These are phyloP conservation scores for Paraescarpia echinospica DNA, from an alignment of 1,140 invertebrate genomes.

Conservation along the genomic window DNA sequence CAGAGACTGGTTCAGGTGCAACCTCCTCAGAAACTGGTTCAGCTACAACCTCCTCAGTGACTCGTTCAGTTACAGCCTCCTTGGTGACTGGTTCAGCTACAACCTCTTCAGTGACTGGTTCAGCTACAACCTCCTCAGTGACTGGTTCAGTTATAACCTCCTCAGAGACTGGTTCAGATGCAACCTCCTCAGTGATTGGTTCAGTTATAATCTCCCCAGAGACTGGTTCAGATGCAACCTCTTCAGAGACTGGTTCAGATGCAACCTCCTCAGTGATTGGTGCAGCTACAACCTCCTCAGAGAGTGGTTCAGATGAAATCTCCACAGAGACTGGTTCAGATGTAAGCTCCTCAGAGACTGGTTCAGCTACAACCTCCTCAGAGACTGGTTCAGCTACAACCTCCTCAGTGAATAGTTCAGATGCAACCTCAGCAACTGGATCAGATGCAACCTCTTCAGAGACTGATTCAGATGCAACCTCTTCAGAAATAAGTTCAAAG, in stretches of 20 bases:
- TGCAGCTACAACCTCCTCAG: background rate
- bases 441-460: slow-evolving; percentile 19
- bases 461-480: background rate
- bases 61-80: no score
- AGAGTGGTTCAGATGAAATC: background rate
- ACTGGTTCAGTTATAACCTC: background rate
- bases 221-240: background rate
- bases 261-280: background rate
- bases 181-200: background rate
- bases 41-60: no score
- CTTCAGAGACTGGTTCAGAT: background rate
- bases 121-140: background rate
- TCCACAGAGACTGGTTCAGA: background rate
- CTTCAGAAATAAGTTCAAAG: background rate
- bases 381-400: background rate
- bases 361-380: background rate
- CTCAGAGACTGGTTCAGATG: background rate
- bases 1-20: no score
- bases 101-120: background rate
- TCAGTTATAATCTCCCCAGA: background rate
- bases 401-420: background rate
- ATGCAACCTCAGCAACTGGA: slow-evolving; percentile 31
- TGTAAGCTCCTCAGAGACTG: background rate
- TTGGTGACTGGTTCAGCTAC: no score
- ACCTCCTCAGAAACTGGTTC: no score